phyloP scores from a whole-genome alignment of 2,888 invertebrate genomes.

The Buathra laborator region DNA sequence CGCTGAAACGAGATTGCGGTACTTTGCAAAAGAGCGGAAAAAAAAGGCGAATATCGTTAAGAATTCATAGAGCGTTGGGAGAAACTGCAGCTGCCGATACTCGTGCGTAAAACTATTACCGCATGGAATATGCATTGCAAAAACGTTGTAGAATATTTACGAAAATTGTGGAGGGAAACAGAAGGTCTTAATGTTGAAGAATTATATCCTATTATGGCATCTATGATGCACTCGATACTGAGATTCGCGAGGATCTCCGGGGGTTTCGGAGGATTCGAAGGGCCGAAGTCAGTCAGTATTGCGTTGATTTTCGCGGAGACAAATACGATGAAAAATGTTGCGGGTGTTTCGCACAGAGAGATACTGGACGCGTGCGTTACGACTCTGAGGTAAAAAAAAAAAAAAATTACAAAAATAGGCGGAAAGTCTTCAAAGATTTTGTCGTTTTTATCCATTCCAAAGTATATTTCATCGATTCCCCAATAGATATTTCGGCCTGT shows the following conservation, averaged over 20 bases:
- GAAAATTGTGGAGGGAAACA: constrained; percentile 1
- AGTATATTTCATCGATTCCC: background rate
- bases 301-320: background rate
- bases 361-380: constrained; percentile 47
- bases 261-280: background rate
- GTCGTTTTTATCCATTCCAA: background rate
- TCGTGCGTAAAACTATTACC: background rate
- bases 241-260: constrained; percentile 3
- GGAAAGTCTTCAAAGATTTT: background rate
- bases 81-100: constrained; percentile 17
- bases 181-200: background rate
- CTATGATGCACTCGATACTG: constrained; percentile 21
- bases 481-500: constrained; percentile 53
- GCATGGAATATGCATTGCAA: background rate
- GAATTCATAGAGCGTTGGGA: background rate
- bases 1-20: background rate
- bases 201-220: constrained; percentile 1
- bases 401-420: background rate
- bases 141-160: background rate
- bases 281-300: background rate
- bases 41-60: background rate
- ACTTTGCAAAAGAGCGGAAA: background rate
- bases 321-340: constrained; percentile 16
- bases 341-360: constrained; percentile 39
- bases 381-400: constrained; percentile 49